Evolutionary conservation across 1,140 invertebrate species (phyloP), one percentile per base, ranked within the genome.

Genomic region (Muscidifurax raptorellus): DNA sequence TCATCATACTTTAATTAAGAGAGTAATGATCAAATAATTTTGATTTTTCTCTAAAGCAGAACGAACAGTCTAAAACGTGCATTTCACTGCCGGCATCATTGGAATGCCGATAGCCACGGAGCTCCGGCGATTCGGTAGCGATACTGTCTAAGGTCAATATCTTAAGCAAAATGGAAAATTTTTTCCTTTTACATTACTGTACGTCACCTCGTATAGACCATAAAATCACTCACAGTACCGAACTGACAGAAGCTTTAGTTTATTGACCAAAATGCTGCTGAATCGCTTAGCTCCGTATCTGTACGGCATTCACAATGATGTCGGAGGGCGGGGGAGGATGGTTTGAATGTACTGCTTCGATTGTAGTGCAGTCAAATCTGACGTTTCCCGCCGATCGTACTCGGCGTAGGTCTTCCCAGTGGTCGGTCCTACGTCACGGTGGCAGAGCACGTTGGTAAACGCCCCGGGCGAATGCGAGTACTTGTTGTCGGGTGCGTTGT

Each of bases 361-460:
- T 40, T 77, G 47, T 32, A 67, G n/a, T n/a, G n/a, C 32, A 40
- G 9, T 28, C n/a, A 40, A 79, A 79, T 15, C 22, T 67, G 59
- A 67, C 44, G 12, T 25, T 25, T 10, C 25, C 36, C 15, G 44
- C 44, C 22, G 44, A 3, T 30, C 40, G 72, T 81, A 81, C 3
- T 81, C 44, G 79, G 67, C 67, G 66, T 81, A 81, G 79, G 79
- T 81, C 67, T 72, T 28, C 36, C 79, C 22, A 59, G 40, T 52
- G 79, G 66, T 81, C 52, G 67, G 18, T 28, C 67, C 76, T 72
- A 72, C 64, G 64, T 40, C 78, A 40, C 30, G 6, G 59, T n/a
- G 64, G 25, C 18, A 15, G 5, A 59, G 22, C 22, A 59, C 18
- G 18, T 18, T 59, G 67, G 0, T 30, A 40, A 15, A 22, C 25